phyloP scores from a whole-genome alignment of 1,140 invertebrate genomes.

The Bemisia tabaci region DNA sequence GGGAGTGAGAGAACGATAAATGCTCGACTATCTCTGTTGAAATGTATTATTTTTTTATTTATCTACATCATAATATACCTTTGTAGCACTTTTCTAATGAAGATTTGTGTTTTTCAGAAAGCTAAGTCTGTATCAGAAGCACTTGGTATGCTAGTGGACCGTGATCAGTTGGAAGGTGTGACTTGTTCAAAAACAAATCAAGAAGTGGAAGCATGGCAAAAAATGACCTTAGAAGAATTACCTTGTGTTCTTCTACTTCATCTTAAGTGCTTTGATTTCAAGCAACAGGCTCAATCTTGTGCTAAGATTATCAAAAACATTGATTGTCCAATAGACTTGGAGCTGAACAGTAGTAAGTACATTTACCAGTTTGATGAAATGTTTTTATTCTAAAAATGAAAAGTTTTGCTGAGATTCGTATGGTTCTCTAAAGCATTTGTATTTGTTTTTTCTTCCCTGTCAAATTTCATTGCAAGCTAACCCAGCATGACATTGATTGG shows the following conservation, averaged over 20 bases:
- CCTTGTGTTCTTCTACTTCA: slow-evolving; percentile 72
- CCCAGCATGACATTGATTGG: no score
- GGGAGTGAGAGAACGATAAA: no score
- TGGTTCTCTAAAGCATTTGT: no score
- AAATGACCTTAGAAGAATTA: slow-evolving; percentile 65
- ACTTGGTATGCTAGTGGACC: slow-evolving; percentile 64
- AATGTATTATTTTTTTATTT: not conserved
- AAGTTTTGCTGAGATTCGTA: no score
- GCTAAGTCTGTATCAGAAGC: slow-evolving; percentile 69
- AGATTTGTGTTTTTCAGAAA: no score
- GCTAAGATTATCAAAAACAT: slow-evolving; percentile 83
- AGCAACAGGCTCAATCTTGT: slow-evolving; percentile 50
- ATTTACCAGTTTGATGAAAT: no score
- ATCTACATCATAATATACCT: no score
- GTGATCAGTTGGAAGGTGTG: slow-evolving; percentile 72
- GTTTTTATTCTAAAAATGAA: no score
- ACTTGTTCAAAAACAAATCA: slow-evolving; percentile 64
- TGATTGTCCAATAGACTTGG: slow-evolving; percentile 76
- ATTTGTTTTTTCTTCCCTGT: no score
- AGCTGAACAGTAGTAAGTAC: slow-evolving; percentile 73
- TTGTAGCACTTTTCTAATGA: no score
- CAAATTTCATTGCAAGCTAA: no score
- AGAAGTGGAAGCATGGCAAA: slow-evolving; percentile 71
- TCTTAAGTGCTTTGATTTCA: slow-evolving; percentile 73
- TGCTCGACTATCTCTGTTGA: not conserved